Base-by-base conservation (phyloP, 2,888 invertebrate species). In the Lycia hirtaria region DNA sequence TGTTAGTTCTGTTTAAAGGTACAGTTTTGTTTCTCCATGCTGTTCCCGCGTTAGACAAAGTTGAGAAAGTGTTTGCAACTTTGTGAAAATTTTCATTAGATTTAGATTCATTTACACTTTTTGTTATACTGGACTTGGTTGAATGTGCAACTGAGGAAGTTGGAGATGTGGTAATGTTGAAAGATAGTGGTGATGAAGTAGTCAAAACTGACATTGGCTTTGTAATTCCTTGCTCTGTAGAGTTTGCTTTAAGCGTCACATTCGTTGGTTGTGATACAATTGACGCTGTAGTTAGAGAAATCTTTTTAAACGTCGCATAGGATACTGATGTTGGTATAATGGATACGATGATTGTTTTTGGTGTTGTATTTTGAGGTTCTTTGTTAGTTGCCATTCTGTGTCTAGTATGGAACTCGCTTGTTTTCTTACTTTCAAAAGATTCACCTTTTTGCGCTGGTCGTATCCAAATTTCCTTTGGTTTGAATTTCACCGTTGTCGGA, bases 401-500 rank as follows among this genome's bases (percentile, higher is more conserved):
- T 67, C 78, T 85, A 30, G 72, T 65, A 59, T 79, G 71, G 26
- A 84, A 81, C 41, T 84, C 75, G 43, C 67, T 64, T 77, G 81
- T 83, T 32, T 89, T 76, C 67, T 89, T 66, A 41, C 52, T 49
- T 49, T 66, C 64, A 60, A 76, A 65, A 53, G 76, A 75, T 83
- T 92, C 91, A 88, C 92, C 91, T 89, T 92, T 92, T 78, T 89
- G 88, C 0, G 90, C 85, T 37, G 92, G 92, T 66, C 77, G 79
- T 69, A 92, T 92, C 92, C 92, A 92, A 72, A 92, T 92, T 71
- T 92, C 92, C 72, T 92, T 92, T n/a, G 87, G 86, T 62, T 88
- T 88, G 20, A 84, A 83, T 71, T 91, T 92, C 0, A 73, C 58
- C 17, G 88, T 88, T n/a, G 85, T 83, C 12, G 80, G 73, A 38